Evolutionary conservation across 2,888 invertebrate species (phyloP).

Genomic region (Tineola bisselliella): DNA sequence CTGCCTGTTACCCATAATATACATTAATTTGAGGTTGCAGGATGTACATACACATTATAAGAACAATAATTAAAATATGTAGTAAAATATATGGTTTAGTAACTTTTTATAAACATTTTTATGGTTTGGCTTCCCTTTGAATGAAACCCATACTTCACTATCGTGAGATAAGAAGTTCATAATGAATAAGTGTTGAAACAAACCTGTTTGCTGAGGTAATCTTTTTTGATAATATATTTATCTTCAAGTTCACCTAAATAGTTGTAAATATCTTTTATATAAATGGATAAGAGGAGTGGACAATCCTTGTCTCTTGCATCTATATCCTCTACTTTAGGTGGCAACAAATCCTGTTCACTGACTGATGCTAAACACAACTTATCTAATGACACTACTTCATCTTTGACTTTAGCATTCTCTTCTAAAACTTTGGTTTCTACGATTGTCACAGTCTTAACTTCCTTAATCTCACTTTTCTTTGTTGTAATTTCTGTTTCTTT

Average conservation of each 20-base stretch:
- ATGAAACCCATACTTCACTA: too few relatives aligned
- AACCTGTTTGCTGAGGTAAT: constrained; percentile 75
- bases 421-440: neutral
- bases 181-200: neutral
- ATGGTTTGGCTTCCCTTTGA: too few relatives aligned
- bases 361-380: neutral
- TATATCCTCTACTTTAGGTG: constrained; percentile 73
- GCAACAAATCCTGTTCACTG: constrained; percentile 27
- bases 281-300: constrained; percentile 82
- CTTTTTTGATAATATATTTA: constrained; percentile 70
- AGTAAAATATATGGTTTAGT: too few relatives aligned
- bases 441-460: neutral
- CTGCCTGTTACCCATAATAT: too few relatives aligned
- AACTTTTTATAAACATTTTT: too few relatives aligned
- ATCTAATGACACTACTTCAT: neutral
- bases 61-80: too few relatives aligned
- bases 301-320: constrained; percentile 79
- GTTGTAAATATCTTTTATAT: constrained; percentile 88
- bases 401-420: neutral
- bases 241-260: constrained; percentile 82
- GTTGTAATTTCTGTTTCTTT: neutral
- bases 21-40: too few relatives aligned
- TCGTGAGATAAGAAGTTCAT: too few relatives aligned
- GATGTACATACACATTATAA: too few relatives aligned
- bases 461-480: neutral